A percentile compares a stretch with the other conserved stretches of the same genome.
phyloP scores from a whole-genome alignment of 2,113 vertebrate species.

The Pimephales promelas region DNA sequence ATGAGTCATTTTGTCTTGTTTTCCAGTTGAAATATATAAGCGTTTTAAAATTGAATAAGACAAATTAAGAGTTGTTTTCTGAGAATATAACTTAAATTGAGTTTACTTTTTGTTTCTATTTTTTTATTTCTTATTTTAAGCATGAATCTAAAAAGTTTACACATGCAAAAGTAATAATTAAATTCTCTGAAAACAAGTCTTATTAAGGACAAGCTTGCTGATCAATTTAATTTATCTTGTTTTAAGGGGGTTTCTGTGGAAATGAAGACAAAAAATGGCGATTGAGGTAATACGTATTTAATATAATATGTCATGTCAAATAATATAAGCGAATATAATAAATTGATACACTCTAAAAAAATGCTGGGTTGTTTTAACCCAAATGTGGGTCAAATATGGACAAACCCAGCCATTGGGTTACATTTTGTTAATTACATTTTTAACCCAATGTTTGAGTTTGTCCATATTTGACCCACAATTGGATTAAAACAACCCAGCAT shows the following conservation, averaged over 20 bases:
- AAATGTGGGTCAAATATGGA: too few species aligned
- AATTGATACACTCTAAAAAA: too few species aligned
- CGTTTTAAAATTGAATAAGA: not conserved
- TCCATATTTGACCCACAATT: too few species aligned
- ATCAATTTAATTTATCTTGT: constrained; percentile 11
- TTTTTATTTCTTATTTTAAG: not conserved
- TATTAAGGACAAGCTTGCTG: not conserved
- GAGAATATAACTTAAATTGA: not conserved
- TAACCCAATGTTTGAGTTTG: too few species aligned
- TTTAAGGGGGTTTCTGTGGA: not conserved
- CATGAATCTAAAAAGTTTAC: not conserved
- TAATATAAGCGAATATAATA: too few species aligned
- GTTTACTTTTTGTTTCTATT: not conserved
- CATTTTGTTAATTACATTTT: too few species aligned
- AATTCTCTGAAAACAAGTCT: not conserved
- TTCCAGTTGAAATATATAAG: not conserved
- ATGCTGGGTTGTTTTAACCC: too few species aligned
- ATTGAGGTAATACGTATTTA: too few species aligned
- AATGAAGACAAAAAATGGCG: not conserved
- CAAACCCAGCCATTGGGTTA: too few species aligned
- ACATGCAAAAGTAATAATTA: not conserved
- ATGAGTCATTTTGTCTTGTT: not conserved
- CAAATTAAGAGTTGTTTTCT: not conserved
- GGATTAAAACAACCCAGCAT: too few species aligned
- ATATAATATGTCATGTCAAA: not conserved